Base-by-base conservation (phyloP, 2,797 vertebrate species). In the Typhlichthys eigenmanni region DNA sequence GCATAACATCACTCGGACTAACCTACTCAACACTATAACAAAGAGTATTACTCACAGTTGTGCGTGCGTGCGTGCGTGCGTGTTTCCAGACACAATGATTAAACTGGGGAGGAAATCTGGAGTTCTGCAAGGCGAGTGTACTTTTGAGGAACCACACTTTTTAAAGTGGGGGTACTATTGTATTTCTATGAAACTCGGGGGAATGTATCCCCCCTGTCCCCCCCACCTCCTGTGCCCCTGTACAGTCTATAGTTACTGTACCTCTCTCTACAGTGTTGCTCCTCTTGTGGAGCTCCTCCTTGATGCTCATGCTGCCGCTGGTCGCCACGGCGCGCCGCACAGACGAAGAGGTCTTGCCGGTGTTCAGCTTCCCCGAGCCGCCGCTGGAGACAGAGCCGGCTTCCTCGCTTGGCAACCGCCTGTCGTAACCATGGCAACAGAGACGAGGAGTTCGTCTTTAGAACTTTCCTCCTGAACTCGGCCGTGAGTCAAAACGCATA, bases 351-450 rank as follows among this genome's bases (percentile, higher is more conserved):
- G 88, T 94, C 80, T 91, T 93, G 74, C 93, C 87, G 0, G 94
- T 95, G 89, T 96, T 98, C 82, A 94, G 92, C 91, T 98, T 98
- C 75, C 93, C 96, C 0, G 97, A 98, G 84, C 94, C 94, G 14
- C 92, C 92, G 87, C 96, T 99, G 81, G 95, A 93, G 91, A 97
- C 89, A 55, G 97, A 98, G 86, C 95, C 95, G 13, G 88, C 82
- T 71, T 92, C 94, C 81, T 98, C 97, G 63, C 96, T 98, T 71
- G 95, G 95, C 88, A 96, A 95, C 91, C 79, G 93, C 87, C 97
- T 97, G 93, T 62, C 90, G 95, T 94, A 93, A 93, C 94, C 96
- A 98, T 95, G 92, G 95, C 93, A 97, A 98, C 96, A 96, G 89
- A 88, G 48, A 53, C 47, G 56, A 54, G 60, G 66, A 54, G 53